A percentile compares a stretch with the other conserved stretches of the same genome.
Evolutionary conservation across 2,888 invertebrate genomes (phyloP).

Genomic region (Xiphydria camelus): DNA sequence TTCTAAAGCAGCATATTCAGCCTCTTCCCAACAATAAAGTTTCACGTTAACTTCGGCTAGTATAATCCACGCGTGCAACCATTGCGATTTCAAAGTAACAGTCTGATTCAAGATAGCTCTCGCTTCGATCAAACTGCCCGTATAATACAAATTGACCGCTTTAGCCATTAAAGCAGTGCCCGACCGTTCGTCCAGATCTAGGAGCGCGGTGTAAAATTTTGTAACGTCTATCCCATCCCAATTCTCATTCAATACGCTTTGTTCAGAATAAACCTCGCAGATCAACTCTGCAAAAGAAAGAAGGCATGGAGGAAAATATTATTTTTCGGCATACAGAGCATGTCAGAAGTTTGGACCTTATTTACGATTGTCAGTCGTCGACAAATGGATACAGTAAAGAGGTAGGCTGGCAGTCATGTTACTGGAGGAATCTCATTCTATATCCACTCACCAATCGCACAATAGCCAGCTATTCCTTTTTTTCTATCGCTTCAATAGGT

Average conservation of each 20-base stretch:
- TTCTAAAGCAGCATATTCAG: constrained; percentile 53
- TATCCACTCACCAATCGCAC: too few species aligned
- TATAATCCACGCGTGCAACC: constrained; percentile 59
- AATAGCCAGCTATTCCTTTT: too few species aligned
- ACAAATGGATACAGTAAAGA: too few species aligned
- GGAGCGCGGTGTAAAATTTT: constrained; percentile 60
- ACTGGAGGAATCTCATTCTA: too few species aligned
- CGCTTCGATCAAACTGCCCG: constrained; percentile 63
- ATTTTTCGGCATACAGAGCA: too few species aligned
- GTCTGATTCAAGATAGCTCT: constrained; percentile 59
- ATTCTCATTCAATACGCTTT: constrained; percentile 29
- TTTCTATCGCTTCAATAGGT: too few species aligned
- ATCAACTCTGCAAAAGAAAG: constrained; percentile 61
- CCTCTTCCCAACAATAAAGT: constrained; percentile 62
- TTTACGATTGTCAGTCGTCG: too few species aligned
- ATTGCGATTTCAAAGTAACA: constrained; percentile 54
- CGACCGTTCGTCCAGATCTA: constrained; percentile 64
- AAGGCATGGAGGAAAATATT: too few species aligned
- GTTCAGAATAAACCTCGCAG: constrained; percentile 64
- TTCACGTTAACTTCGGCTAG: constrained; percentile 59
- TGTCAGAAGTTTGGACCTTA: too few species aligned
- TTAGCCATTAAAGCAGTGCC: constrained; percentile 66
- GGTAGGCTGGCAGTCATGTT: too few species aligned
- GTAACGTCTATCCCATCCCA: constrained; percentile 56
- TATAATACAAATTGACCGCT: constrained; percentile 62